Base-by-base conservation (phyloP, 2,113 vertebrate species). In the Terrapene triunguis region DNA sequence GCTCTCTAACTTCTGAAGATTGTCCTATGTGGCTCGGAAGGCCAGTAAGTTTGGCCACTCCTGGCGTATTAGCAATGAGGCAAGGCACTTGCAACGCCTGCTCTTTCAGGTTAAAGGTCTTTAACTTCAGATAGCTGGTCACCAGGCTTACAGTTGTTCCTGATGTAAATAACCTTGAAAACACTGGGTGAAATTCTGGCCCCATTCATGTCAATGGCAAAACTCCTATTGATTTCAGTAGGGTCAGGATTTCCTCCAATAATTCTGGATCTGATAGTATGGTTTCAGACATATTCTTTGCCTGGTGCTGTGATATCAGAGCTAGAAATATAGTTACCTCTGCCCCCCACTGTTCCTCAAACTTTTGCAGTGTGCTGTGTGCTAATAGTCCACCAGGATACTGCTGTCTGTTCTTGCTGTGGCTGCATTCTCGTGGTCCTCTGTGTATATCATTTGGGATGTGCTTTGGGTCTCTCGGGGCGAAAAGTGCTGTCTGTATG, bases 401-500 rank as follows among this genome's bases (percentile, higher is more conserved):
- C 65, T 72, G 16, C n/a, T 38, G 8, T 69, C 35, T 69, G 8
- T 38, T 38, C 65, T 69, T n/a, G 6, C 65, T 38, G 19, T 69
- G 65, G 8, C 32, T 69, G 8, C 35, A 69, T 69, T 88, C 59
- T 91, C 38, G 29, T 51, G 54, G 22, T 47, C 25, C 32, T 90
- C 65, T 74, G 50, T 6, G 3, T 7, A 3, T 6, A 22, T 65
- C 8, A 50, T 0, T 0, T 69, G 29, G 54, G 35, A 82, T 78
- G 17, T 69, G 65, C 65, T 69, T 69, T 69, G 65, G 62, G 8
- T 69, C 35, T 69, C 65, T 69, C 4, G 16, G 16, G 65, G 21
- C 21, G 17, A 38, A 69, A 69, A 69, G 32, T 84, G 19, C 44
- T 42, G 19, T 85, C 51, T 80, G 57, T 85, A 54, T 10, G 78